Percentiles rank a stretch among this genome's conserved stretches.
Evolutionary conservation across 1,140 invertebrate species (phyloP).

Genomic region (Magallana gigas): DNA sequence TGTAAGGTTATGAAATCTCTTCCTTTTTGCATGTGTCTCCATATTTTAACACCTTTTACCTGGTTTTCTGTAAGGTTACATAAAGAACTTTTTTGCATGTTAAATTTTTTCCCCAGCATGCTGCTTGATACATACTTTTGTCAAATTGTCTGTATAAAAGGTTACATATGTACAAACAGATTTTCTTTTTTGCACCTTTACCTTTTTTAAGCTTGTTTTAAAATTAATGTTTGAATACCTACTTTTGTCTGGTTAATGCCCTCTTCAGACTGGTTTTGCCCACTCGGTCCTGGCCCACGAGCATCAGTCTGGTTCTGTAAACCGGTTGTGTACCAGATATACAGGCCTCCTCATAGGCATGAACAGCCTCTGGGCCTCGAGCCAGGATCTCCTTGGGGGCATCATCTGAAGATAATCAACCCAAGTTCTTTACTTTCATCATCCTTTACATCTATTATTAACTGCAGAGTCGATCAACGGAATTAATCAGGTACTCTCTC

Average conservation of each 20-base stretch:
- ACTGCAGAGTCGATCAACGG: neutral
- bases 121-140: too few species aligned
- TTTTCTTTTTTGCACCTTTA: too few species aligned
- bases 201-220: too few species aligned
- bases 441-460: neutral
- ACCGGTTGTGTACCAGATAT: slow-evolving; percentile 75
- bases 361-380: slow-evolving; percentile 77
- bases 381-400: slow-evolving; percentile 78
- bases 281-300: slow-evolving; percentile 76
- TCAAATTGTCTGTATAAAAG: too few species aligned
- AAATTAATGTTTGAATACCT: neutral
- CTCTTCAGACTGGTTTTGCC: slow-evolving; percentile 77
- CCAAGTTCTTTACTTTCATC: neutral
- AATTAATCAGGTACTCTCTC: too few species aligned
- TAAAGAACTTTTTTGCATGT: too few species aligned
- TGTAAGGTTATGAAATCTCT: too few species aligned
- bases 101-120: too few species aligned
- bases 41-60: too few species aligned
- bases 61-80: too few species aligned
- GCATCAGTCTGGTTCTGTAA: slow-evolving; percentile 76
- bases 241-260: slow-evolving; percentile 73
- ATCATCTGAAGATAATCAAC: slow-evolving; percentile 72
- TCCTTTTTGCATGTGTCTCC: too few species aligned
- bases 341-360: slow-evolving; percentile 78
- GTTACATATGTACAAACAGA: too few species aligned